phyloP scores from a whole-genome alignment of 2,888 invertebrate genomes.

The Diarsia rubi region DNA sequence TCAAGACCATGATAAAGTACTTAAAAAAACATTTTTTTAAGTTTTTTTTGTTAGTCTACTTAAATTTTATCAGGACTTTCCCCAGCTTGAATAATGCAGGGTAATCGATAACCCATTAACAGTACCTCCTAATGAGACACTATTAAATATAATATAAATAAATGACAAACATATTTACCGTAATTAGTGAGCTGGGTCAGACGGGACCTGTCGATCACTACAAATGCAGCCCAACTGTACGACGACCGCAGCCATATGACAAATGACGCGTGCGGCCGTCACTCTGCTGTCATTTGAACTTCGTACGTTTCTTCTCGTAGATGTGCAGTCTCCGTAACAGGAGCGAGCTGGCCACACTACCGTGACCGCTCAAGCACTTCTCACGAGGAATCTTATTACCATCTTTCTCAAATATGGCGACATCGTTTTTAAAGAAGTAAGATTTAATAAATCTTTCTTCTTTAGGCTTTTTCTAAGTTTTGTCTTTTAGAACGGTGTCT shows the following conservation, averaged over 20 bases:
- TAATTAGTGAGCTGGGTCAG: background rate
- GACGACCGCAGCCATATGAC: background rate
- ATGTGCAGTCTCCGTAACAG: conserved; percentile 28
- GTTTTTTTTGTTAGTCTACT: too few species aligned
- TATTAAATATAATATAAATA: background rate
- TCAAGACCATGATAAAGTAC: background rate
- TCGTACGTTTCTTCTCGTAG: conserved; percentile 31
- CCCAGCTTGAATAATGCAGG: background rate
- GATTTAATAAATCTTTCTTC: background rate
- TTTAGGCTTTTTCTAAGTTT: background rate
- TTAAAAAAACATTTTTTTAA: too few species aligned
- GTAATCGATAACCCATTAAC: background rate
- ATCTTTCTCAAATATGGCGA: background rate
- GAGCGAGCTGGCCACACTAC: background rate
- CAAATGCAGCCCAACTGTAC: too few species aligned
- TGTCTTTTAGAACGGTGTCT: background rate
- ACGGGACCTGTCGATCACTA: background rate
- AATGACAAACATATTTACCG: background rate
- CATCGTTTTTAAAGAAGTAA: background rate
- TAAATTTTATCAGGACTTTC: background rate
- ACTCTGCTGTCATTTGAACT: conserved; percentile 21
- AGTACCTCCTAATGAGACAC: background rate
- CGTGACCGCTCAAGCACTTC: background rate
- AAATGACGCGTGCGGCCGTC: background rate
- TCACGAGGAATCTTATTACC: background rate